Conservation (phyloP, 2,113 vertebrate genomes). For the Micronisus gabar region DNA sequence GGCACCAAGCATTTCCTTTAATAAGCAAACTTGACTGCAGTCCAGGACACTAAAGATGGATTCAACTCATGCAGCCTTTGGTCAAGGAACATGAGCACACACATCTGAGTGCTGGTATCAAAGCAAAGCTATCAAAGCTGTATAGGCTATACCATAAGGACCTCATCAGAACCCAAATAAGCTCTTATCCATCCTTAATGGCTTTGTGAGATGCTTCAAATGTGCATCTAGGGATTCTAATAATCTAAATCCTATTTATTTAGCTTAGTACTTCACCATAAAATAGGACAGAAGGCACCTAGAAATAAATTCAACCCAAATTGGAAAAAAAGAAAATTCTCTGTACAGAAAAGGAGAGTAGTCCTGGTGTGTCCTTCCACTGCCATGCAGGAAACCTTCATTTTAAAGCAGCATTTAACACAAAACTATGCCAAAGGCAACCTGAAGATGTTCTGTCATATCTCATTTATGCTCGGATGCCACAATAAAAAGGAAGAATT, state of each 20-base stretch:
- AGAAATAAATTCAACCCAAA: not conserved
- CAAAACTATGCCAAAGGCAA: conserved; percentile 25
- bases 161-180: not conserved
- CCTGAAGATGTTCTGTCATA: conserved; percentile 30
- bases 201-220: not conserved
- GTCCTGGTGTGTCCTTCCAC: not conserved
- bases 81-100: not conserved
- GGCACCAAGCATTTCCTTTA: not conserved
- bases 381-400: not conserved
- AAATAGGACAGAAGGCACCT: not conserved
- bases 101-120: not conserved
- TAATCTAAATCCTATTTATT: not conserved
- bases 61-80: not conserved
- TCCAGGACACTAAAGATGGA: not conserved
- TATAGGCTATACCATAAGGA: not conserved
- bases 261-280: not conserved
- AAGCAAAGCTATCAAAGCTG: not conserved
- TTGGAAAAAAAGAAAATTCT: not conserved
- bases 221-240: not conserved
- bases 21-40: not conserved
- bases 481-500: not conserved
- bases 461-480: not conserved
- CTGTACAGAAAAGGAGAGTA: not conserved
- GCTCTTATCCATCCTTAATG: not conserved
- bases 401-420: conserved; percentile 29